Conservation (phyloP, 2,888 invertebrate species). For the Drosophila neutralis region DNA sequence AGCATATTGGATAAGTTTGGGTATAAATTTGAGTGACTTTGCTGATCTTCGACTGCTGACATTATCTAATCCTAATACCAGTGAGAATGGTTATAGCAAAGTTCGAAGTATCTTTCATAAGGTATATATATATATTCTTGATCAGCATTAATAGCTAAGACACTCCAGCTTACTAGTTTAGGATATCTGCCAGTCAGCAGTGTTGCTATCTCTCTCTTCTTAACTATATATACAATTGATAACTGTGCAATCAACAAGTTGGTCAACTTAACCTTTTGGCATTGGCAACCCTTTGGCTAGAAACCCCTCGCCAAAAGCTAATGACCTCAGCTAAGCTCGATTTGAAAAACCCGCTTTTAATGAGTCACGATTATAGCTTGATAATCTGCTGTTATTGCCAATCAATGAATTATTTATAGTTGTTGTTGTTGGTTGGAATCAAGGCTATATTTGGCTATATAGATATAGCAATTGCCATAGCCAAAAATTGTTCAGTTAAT, state of each 20-base stretch:
- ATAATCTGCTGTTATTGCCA: conserved; percentile 12
- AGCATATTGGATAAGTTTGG: background rate
- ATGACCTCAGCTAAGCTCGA: conserved; percentile 37
- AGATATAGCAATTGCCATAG: background rate
- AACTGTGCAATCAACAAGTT: background rate
- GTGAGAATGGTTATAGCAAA: background rate
- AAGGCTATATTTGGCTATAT: conserved; percentile 35
- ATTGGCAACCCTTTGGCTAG: too few species aligned
- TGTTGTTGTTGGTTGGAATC: conserved; percentile 10
- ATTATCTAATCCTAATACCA: background rate
- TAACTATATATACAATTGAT: background rate
- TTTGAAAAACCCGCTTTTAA: conserved; percentile 27
- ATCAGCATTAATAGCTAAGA: background rate
- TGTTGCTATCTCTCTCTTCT: accelerated
- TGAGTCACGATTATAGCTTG: conserved; percentile 39
- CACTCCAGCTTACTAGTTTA: too few species aligned
- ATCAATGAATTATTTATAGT: conserved; percentile 36
- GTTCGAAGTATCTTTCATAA: background rate
- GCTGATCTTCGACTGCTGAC: background rate
- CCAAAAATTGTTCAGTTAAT: background rate
- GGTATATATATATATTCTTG: background rate
- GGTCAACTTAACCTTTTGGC: background rate
- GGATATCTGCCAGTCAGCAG: background rate
- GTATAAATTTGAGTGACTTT: background rate
- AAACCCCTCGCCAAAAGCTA: conserved; percentile 23